A percentile compares a stretch with the other conserved stretches of the same genome.
Evolutionary conservation across 2,888 invertebrate species (phyloP).

Genomic region (Erpobdella octoculata): DNA sequence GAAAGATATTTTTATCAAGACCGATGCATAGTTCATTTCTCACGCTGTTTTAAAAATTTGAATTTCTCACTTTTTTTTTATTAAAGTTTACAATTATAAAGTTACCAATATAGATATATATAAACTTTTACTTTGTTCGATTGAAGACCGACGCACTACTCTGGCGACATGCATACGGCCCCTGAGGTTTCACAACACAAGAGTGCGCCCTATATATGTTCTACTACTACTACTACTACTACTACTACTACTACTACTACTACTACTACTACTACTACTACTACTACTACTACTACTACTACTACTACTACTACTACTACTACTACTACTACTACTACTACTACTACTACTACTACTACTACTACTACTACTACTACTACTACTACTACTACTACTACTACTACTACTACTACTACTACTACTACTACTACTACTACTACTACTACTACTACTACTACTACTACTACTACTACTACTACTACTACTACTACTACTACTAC

Average conservation of each 20-base stretch:
- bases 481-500: slow-evolving; percentile 1
- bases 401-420: slow-evolving; percentile 1
- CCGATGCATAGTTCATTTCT: too few relatives aligned
- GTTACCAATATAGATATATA: too few relatives aligned
- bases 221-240: slow-evolving; percentile 1
- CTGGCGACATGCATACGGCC: too few relatives aligned
- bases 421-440: background rate
- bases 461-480: slow-evolving; percentile 1
- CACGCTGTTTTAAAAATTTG: too few relatives aligned
- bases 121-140: too few relatives aligned
- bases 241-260: background rate
- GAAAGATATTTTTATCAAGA: too few relatives aligned
- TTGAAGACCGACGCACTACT: too few relatives aligned
- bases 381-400: background rate
- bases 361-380: background rate
- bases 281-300: slow-evolving; percentile 1
- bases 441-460: slow-evolving; percentile 1
- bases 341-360: background rate
- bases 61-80: too few relatives aligned
- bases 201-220: too few relatives aligned
- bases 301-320: slow-evolving; percentile 1
- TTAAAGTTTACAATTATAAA: too few relatives aligned
- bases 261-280: slow-evolving; percentile 1
- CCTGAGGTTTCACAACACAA: too few relatives aligned
- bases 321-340: slow-evolving; percentile 1